Base-by-base conservation (phyloP, 2,113 vertebrate genomes). In the Lycaon pictus region DNA sequence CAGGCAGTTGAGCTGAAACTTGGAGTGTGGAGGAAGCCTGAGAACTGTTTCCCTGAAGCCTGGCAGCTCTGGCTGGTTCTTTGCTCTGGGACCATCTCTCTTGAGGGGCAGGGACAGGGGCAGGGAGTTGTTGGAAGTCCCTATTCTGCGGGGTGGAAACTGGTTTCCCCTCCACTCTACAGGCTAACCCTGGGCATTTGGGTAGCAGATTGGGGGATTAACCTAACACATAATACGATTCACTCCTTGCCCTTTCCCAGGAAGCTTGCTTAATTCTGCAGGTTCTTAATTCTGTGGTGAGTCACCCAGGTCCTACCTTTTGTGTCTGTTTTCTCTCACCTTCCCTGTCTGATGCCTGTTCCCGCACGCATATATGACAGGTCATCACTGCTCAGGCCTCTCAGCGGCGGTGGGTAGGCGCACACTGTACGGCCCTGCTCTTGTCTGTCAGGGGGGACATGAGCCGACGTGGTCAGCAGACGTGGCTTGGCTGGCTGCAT, bases 401-500 rank as follows among this genome's bases (percentile, higher is more conserved):
- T 11, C 58, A 43, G 43, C 43, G 1, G 43, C 43, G 0, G 43
- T 43, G 43, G 43, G 43, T 6, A 6, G 6, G 43, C 43, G 43
- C 43, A 43, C 43, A 43, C 43, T 11, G 11, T 32, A 0, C 0
- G 3, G 37, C n/a, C 12, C 55, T 43, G 89, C 29, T 32, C 69
- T 80, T 0, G 3, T 37, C 51, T 2, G 0, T 13, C n/a, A 11
- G 0, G 27, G 25, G 29, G 69, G 27, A 51, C 7, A 11, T 27
- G 86, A 56, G 48, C 17, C 9, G 12, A 29, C 0, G 0, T 11
- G 88, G 37, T 37, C 69, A 72, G 85, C 13, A 48, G 37, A 72
- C 0, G 0, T 37, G 10, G 56, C 27, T 17, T n/a, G 67, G 48
- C 12, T 0, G 16, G 32, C 29, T 0, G 1, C 55, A 15, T 1